phyloP scores from a whole-genome alignment of 2,888 invertebrate genomes.

The Leuctra nigra region DNA sequence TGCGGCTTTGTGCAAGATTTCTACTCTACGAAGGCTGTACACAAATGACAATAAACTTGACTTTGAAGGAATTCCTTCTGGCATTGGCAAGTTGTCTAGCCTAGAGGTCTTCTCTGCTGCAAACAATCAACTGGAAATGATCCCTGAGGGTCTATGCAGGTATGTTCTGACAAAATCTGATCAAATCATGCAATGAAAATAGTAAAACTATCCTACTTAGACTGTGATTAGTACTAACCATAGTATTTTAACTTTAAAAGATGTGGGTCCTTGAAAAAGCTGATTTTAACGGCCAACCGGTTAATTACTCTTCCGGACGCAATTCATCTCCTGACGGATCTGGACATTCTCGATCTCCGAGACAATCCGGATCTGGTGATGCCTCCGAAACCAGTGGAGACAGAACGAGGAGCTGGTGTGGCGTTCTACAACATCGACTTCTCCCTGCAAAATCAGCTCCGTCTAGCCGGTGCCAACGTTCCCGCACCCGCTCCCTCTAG shows the following conservation, averaged over 20 bases:
- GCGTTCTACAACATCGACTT: conserved; percentile 99
- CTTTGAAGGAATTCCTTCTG: conserved; percentile 97
- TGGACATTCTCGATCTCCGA: conserved; percentile 82
- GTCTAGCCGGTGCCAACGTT: conserved; percentile 83
- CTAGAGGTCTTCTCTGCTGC: conserved; percentile 95
- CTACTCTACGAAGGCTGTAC: conserved; percentile 74
- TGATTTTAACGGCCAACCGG: conserved; percentile 88
- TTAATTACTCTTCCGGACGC: conserved; percentile 96
- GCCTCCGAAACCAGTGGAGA: conserved; percentile 91
- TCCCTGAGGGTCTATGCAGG: conserved; percentile 96
- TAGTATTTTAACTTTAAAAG: conserved; percentile 48
- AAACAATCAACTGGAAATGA: conserved; percentile 93
- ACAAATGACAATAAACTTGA: conserved; percentile 93
- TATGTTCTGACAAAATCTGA: conserved; percentile 38
- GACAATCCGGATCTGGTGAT: conserved; percentile 94
- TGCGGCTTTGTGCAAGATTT: conserved; percentile 79
- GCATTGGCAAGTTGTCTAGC: conserved; percentile 90
- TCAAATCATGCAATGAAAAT: background rate
- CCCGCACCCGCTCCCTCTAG: conserved; percentile 63
- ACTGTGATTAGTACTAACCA: background rate
- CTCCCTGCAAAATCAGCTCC: conserved; percentile 89
- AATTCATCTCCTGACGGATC: conserved; percentile 85
- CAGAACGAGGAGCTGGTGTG: conserved; percentile 68
- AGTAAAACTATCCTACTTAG: background rate
- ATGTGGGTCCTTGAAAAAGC: conserved; percentile 87